Evolutionary conservation across 2,797 vertebrate species (phyloP), one percentile per base, ranked within the genome.

Genomic region (Spinus olivaceus): DNA sequence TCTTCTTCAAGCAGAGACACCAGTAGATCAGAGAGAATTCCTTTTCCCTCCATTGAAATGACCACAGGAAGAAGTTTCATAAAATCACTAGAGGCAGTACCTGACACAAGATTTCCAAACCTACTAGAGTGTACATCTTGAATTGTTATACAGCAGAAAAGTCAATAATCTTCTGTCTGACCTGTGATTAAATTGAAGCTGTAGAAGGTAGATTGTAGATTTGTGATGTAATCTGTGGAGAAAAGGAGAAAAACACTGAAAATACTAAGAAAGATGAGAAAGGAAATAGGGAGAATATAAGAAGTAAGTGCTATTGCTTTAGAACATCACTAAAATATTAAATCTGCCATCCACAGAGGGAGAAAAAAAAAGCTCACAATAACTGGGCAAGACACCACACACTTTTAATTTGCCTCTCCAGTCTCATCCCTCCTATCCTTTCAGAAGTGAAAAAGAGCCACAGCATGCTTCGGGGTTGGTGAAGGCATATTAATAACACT

Each of bases 401-500:
- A 74, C 35, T 56, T 91, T 63, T 63, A 59, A 81, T 94, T 53
- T 78, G 14, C 27, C 30, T 86, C 82, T 92, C 46, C 47, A 81
- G 32, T 85, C 67, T 70, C 54, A 83, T 71, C 67, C 18, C 2
- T 53, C 21, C n/a, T 37, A 30, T 74, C 30, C 32, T 91, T 93
- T 90, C 56, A 91, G 50, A 85, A 94, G 44, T 53, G 28, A 70
- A 90, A 95, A 92, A 86, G 47, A 93, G 41, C 18, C 28, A 23
- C 33, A 66, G 27, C 39, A 61, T 86, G 80, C 86, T 90, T 88
- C 69, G 92, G 67, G 42, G 39, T 61, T 78, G 94, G 35, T 80
- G 79, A 94, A 86, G 33, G 56, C 63, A 18, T 73, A 89, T 79
- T 94, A 90, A 93, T 90, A 91, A 59, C 53, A 51, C 39, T 88